Evolutionary conservation across 2,888 invertebrate species (phyloP), one percentile per base, ranked within the genome.

Genomic region (Lamellibrachia satsuma): DNA sequence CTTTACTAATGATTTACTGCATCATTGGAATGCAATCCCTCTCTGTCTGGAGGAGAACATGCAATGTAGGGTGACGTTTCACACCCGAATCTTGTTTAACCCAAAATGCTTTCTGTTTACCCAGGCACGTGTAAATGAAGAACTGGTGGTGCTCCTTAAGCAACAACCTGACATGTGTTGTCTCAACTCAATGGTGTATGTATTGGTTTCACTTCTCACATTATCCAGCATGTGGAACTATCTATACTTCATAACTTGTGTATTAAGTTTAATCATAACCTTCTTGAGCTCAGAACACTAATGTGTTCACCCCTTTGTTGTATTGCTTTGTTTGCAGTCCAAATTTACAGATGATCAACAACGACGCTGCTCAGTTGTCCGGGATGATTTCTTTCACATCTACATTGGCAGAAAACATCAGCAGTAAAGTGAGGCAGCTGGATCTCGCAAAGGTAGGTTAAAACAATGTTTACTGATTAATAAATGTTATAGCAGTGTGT

Each of bases 371-470:
- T 94, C 98, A 98, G 94, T 97, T 99, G 57, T 97, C 98, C 4
- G 97, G 97, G 93, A 98, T 98, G 97, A 98, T 99, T 60, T 97
- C 98, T 60, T 98, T 98, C 95, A 99, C 99, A 0, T 98, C 99
- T 7, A 97, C 97, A 52, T 97, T 99, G 92, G 99, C 99, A 0
- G 98, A 98, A 95, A 98, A 98, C 96, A 99, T 99, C 92, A 99
- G 99, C 96, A 98, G 98, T 52, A 99, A 99, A 98, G 99, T 99
- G 27, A 97, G 99, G 11, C 98, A 98, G 93, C 97, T 99, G 91
- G 99, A 99, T 97, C 97, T 98, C 93, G 99, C 99, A 0, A 98
- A 99, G 97, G 98, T 98, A 97, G 91, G 93, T 75, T 75, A 6
- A 75, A 22, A 22, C 75, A 75, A 39, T 39, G 52, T 11, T 55